Evolutionary conservation across 2,113 vertebrate species (phyloP).

Genomic region (Sebastes fasciatus): DNA sequence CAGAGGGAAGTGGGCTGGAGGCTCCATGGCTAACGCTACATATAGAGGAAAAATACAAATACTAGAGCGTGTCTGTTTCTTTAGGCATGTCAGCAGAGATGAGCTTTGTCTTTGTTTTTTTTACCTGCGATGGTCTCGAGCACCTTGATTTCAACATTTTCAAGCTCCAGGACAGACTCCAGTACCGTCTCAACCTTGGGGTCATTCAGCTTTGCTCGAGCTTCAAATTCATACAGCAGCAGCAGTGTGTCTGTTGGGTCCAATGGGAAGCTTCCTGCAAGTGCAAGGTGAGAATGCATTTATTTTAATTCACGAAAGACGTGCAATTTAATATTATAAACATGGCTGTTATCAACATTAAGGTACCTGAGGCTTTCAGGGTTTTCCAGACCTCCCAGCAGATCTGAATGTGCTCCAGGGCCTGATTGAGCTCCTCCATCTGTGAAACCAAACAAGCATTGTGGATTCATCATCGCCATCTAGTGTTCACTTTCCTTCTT

Average conservation of each 20-base stretch:
- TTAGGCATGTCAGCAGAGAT: neutral
- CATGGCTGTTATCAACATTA: neutral
- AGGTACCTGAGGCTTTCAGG: constrained; percentile 89
- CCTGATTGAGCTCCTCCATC: constrained; percentile 83
- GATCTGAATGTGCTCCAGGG: constrained; percentile 86
- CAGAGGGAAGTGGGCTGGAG: constrained; percentile 88
- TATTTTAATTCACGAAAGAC: neutral
- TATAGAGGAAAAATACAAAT: constrained; percentile 6
- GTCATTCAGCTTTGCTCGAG: constrained; percentile 90
- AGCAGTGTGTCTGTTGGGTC: constrained; percentile 89
- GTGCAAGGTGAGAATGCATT: neutral
- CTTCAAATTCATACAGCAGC: constrained; percentile 94
- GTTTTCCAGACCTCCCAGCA: constrained; percentile 89
- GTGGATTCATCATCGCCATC: constrained; percentile 69
- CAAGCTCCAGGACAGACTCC: constrained; percentile 88
- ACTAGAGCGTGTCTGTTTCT: neutral
- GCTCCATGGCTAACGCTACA: constrained; percentile 91
- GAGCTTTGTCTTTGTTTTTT: constrained; percentile 33
- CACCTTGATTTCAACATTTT: constrained; percentile 86
- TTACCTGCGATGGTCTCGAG: constrained; percentile 92
- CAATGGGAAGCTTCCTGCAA: constrained; percentile 83
- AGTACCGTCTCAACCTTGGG: constrained; percentile 85
- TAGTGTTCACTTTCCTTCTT: constrained; percentile 64
- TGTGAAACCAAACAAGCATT: constrained; percentile 68
- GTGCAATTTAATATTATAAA: neutral